Evolutionary conservation across 1,140 invertebrate species (phyloP), one percentile per base, ranked within the genome.

Genomic region (Parapsyche elsis): DNA sequence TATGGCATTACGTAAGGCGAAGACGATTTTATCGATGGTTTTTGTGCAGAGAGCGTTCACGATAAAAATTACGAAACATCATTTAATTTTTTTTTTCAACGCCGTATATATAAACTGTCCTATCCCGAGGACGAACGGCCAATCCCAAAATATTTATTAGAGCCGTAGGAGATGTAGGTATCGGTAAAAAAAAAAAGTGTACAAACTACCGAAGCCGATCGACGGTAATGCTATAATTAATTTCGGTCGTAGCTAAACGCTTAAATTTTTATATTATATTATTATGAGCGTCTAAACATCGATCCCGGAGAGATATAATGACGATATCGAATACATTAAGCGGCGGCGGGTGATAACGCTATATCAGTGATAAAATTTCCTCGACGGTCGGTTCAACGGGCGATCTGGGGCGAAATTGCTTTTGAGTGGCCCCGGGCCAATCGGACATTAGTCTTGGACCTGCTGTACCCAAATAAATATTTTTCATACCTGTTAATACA

Each of bases 211-310:
- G 81, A 71, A 79, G 70, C 73, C 73, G 81, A 76, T 82, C 78
- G 81, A 46, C 24, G 21, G 78, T 82, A 82, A 82, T 80, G 79
- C 79, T 80, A 78, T 80, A 82, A 82, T 82, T 82, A 82, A 80
- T 80, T 80, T 78, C 71, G 81, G 79, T 78, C 75, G 81, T 71
- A 53, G 77, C 44, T 46, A 75, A 79, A 76, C 81, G 81, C 76
- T 76, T 76, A 82, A 59, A 30, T 12, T 67, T 80, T 82, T 82
- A 80, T 81, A 79, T 82, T 73, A 80, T 80, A 80, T 80, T 82
- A 80, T 82, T 82, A 82, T 70, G 73, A 49, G 19, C 75, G 67
- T 78, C 78, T 82, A 77, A 78, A 77, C 74, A 78, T 78, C 70
- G 81, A 78, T 76, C 76, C 45, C 53, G 46, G 46, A 79, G 73